Percentiles rank a stretch among this genome's conserved stretches.
Conservation (phyloP, 2,888 invertebrate species). For the Cremastinae sp. region DNA sequence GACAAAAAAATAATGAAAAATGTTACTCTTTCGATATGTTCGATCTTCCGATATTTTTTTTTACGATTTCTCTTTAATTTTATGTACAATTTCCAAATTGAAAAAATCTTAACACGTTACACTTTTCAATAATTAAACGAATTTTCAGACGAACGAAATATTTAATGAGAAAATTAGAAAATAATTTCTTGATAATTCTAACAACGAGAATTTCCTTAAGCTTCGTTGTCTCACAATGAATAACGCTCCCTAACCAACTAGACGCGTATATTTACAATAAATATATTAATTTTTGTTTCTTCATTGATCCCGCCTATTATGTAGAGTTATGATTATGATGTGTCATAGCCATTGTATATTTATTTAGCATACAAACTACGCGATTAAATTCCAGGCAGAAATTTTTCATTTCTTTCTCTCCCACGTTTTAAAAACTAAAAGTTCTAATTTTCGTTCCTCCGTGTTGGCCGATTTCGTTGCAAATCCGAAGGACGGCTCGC, state of each 20-base stretch:
- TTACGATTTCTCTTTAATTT: constrained; percentile 21
- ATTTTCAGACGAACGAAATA: neutral
- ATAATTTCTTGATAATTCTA: neutral
- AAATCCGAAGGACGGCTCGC: constrained; percentile 50
- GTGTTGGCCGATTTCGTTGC: constrained; percentile 42
- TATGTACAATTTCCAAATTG: constrained; percentile 25
- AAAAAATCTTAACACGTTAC: too few species aligned
- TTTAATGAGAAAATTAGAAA: too few species aligned
- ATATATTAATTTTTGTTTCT: constrained; percentile 66
- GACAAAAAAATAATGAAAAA: constrained; percentile 21
- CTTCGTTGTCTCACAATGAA: constrained; percentile 59
- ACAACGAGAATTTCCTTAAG: constrained; percentile 25
- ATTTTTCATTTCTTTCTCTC: constrained; percentile 22
- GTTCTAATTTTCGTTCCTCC: constrained; percentile 46
- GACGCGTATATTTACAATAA: constrained; percentile 74
- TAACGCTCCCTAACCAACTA: constrained; percentile 58
- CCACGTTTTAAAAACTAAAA: constrained; percentile 18
- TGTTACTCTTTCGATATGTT: constrained; percentile 47
- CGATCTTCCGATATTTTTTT: constrained; percentile 33
- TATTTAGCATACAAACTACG: constrained; percentile 62
- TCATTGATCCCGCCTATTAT: constrained; percentile 78
- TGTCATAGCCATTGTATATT: constrained; percentile 73
- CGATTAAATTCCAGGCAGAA: constrained; percentile 61
- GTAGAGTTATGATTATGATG: constrained; percentile 78
- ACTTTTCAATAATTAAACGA: too few species aligned